Evolutionary conservation across 1,140 invertebrate species (phyloP), one percentile per base, ranked within the genome.

Genomic region (Physella acuta): DNA sequence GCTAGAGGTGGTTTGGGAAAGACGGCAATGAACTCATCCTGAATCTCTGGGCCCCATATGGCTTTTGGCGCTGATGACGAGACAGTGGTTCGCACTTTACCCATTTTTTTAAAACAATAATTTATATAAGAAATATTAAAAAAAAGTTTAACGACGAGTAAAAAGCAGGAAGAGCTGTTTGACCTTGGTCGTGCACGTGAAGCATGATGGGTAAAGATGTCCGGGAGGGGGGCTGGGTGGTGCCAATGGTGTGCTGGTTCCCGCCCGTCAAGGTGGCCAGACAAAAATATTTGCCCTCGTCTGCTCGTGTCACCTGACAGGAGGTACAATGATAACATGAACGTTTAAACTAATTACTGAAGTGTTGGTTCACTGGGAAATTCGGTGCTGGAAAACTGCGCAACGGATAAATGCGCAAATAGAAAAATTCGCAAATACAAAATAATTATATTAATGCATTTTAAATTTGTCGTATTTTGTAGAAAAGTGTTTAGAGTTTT

Each of bases 21-120:
- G 2, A 91, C 90, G 87, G 97, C 97, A 0, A 94, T 94, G 79
- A 98, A 98, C 79, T 94, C 94, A 81, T 94, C 94, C 11, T 94
- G 91, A 80, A 97, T 81, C 11, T 70, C 31, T 1, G 80, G 80
- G 8, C 78, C 78, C 76, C 76, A 79, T 44, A 77, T 73, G 2
- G 71, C 69, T 26, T 72, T 74, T 16, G 78, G 70, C 20, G 63
- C 70, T 71, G 20, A 8, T 11, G 8, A 44, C 8, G 20, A 20
- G 8, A 44, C n/a, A n/a, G n/a, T n/a, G n/a, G n/a, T n/a, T n/a
- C n/a, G n/a, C n/a, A n/a, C n/a, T n/a, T n/a, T n/a, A n/a, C n/a
- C n/a, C n/a, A n/a, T n/a, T n/a, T n/a, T n/a, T n/a, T n/a, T 44
- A 44, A 44, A 44, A 44, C 8, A 11, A 44, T 11, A 44, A 20